These are phyloP conservation scores for Prolemur simus DNA, from an alignment of 2,113 vertebrate species.

Conservation along the genomic window DNA sequence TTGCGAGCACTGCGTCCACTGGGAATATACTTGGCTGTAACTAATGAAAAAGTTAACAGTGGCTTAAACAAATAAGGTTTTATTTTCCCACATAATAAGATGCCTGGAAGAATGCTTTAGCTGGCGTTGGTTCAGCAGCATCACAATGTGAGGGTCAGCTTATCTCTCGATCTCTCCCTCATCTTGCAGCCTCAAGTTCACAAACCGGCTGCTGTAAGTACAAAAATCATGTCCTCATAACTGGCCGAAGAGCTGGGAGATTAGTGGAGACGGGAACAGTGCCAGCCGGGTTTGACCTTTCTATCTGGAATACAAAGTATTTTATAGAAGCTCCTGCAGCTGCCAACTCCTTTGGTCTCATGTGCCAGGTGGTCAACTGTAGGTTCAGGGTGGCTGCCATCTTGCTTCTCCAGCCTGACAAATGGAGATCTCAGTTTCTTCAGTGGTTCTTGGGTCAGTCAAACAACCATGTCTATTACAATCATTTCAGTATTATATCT, in stretches of 20 bases:
- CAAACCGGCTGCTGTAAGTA: background rate
- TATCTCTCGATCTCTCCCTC: background rate
- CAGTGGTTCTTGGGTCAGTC: background rate
- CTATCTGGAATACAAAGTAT: background rate
- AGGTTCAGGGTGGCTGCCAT: background rate
- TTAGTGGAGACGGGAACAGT: too few species aligned
- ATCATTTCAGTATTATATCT: background rate
- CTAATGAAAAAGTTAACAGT: background rate
- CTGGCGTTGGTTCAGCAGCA: background rate
- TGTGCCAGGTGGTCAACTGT: background rate
- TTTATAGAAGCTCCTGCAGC: background rate
- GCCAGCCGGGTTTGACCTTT: background rate
- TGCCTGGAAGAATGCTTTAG: background rate
- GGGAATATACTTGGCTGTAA: background rate
- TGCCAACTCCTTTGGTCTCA: background rate
- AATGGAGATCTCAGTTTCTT: background rate
- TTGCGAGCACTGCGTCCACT: background rate
- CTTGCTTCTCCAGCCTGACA: background rate
- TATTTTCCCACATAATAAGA: background rate
- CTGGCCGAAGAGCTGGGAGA: background rate
- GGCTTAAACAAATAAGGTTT: background rate
- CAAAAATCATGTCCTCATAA: background rate
- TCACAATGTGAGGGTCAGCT: background rate
- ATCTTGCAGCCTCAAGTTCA: background rate
- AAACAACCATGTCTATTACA: background rate